Conservation (phyloP, 1,140 invertebrate genomes). For the Drosophila lacteicornis region DNA sequence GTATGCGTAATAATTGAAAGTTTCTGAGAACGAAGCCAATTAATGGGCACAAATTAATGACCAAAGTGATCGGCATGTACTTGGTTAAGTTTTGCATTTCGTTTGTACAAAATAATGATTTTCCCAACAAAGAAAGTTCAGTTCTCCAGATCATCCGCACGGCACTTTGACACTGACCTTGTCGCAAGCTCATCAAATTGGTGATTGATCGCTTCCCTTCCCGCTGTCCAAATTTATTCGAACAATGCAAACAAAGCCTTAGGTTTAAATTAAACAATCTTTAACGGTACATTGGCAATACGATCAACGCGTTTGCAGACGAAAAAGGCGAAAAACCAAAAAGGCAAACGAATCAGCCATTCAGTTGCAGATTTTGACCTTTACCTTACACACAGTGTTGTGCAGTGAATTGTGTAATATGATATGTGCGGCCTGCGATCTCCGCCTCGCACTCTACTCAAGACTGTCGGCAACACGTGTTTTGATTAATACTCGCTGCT, state of each 20-base stretch:
- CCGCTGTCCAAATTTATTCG: constrained; percentile 4
- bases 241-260: constrained; percentile 13
- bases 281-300: constrained; percentile 35
- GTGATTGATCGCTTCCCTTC: constrained; percentile 24
- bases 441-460: not conserved
- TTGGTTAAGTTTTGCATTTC: not conserved
- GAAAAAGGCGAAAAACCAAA: not conserved
- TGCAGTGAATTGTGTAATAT: constrained; percentile 46
- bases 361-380: constrained; percentile 43
- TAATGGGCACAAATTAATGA: not conserved
- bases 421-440: constrained; percentile 8
- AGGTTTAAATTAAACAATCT: constrained; percentile 17
- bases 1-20: constrained; percentile 53
- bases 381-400: constrained; percentile 35
- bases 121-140: constrained; percentile 14
- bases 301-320: not conserved
- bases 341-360: constrained; percentile 8
- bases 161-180: constrained; percentile 28
- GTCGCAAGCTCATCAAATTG: constrained; percentile 7
- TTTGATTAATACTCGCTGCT: constrained; percentile 60
- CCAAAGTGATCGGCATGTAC: not conserved
- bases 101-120: not conserved
- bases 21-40: not conserved
- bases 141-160: not conserved
- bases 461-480: constrained; percentile 47